Base-by-base conservation (phyloP, 2,888 invertebrate genomes). In the Tuta absoluta region DNA sequence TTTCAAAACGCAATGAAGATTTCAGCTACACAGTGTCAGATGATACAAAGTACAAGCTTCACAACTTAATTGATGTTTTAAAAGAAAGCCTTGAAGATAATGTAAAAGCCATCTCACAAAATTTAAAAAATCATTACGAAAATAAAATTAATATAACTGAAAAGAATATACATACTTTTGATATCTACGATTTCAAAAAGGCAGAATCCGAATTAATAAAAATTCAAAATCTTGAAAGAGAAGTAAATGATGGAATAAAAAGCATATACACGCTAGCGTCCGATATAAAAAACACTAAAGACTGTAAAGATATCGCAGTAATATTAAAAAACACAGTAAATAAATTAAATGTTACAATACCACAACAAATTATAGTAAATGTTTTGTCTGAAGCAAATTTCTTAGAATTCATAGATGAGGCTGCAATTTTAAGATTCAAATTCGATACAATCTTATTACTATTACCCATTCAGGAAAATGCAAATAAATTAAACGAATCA, bases 21-120 rank as follows among this genome's bases (percentile, higher is more conserved):
- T 56, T 56, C 28, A 33, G 33, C 1, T 56, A 56, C 11, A 56
- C 56, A 12, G 56, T 56, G 33, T 56, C 56, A 33, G 56, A 33
- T 12, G 56, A 28, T 17, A 56, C 56, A 28, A 56, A 56, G n/a
- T n/a, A 56, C 10, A 56, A 56, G 28, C 56, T 56, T n/a, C 8
- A 56, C n/a, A 33, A 56, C 17, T 0, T 56, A n/a, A 17, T 33
- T 2, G 17, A 33, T 24, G 56, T 10, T 17, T 10, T 33, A n/a
- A n/a, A n/a, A n/a, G n/a, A n/a, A n/a, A n/a, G n/a, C n/a, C n/a
- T n/a, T n/a, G n/a, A n/a, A n/a, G n/a, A n/a, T 1, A 56, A 56
- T 28, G 33, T 56, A 8, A n/a, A 33, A 33, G 10, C 17, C 8
- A 10, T 56, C 0, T n/a, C 17, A 17, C 12, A 1, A 17, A 4